phyloP scores from a whole-genome alignment of 2,113 vertebrate genomes.

The Myotis yumanensis region DNA sequence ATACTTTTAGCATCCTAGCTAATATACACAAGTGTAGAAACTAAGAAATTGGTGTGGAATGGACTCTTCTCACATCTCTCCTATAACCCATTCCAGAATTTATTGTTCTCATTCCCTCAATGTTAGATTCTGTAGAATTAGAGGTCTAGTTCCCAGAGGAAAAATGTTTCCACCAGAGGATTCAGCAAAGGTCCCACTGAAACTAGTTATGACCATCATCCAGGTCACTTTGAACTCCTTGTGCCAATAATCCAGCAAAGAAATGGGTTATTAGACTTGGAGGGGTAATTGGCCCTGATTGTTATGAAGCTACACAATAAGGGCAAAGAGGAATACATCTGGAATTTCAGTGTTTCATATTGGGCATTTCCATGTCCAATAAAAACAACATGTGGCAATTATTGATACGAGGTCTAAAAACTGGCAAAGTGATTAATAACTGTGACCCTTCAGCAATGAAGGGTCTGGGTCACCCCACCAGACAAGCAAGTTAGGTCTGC shows the following conservation, averaged over 20 bases:
- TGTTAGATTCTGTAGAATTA: background rate
- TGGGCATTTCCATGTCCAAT: background rate
- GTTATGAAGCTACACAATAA: background rate
- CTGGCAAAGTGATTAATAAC: background rate
- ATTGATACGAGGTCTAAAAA: background rate
- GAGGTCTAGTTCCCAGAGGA: background rate
- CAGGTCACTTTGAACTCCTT: background rate
- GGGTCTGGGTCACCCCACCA: background rate
- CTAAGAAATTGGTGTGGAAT: background rate
- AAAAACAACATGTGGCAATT: background rate
- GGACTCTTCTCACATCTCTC: background rate
- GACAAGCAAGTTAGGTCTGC: no score
- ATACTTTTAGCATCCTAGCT: background rate
- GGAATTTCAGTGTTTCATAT: background rate
- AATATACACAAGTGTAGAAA: slow-evolving; percentile 7
- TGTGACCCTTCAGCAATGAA: background rate
- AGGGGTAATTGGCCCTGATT: background rate
- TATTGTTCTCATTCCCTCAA: background rate
- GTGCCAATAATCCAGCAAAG: background rate
- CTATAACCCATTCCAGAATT: background rate
- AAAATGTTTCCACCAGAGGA: background rate
- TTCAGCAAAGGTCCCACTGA: background rate
- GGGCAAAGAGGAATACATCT: background rate
- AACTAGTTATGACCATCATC: background rate
- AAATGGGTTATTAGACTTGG: background rate